Base-by-base conservation (phyloP, 2,797 vertebrate species). In the Moxostoma hubbsi region DNA sequence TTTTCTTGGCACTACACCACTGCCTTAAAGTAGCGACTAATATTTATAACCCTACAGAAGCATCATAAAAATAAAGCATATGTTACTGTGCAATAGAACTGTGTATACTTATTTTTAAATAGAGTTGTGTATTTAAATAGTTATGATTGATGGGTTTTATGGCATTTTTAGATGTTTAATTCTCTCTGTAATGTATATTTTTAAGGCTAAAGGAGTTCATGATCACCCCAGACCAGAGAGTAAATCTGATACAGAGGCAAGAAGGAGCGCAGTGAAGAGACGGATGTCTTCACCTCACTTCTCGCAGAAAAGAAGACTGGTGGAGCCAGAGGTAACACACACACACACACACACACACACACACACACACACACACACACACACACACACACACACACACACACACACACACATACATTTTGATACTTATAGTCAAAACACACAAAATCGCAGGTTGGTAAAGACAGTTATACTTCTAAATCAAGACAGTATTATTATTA, bases 171-270 rank as follows among this genome's bases (percentile, higher is more conserved):
- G 18, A 61, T 46, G 10, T 68, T 43, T 9, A 12, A 16, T 67
- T 58, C 5, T 0, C 9, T 16, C 7, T 69, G 13, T 11, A 18
- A 18, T 72, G 18, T 67, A 75, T 74, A 5, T 83, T 16, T 36
- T n/a, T 76, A 93, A 79, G 98, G 97, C 97, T 61, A 99, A 99
- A 90, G 98, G 98, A 24, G 92, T 98, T 69, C 98, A 99, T 6
- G 97, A 99, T 75, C 98, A 99, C 53, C 96, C 96, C 0, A 93
- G 95, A 85, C 97, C 98, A 54, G 98, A 99, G 82, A 98, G 97
- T 73, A 99, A 99, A 88, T 91, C 96, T 0, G 97, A 99, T 85
- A 97, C 97, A 0, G 97, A 99, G 87, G 95, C 95, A 58, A 93
- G 98, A 84, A 92, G 97, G 88, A 98, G 95, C 73, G 94, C 96